Conservation (phyloP, 2,113 vertebrate species). For the Muntiacus muntjak region DNA sequence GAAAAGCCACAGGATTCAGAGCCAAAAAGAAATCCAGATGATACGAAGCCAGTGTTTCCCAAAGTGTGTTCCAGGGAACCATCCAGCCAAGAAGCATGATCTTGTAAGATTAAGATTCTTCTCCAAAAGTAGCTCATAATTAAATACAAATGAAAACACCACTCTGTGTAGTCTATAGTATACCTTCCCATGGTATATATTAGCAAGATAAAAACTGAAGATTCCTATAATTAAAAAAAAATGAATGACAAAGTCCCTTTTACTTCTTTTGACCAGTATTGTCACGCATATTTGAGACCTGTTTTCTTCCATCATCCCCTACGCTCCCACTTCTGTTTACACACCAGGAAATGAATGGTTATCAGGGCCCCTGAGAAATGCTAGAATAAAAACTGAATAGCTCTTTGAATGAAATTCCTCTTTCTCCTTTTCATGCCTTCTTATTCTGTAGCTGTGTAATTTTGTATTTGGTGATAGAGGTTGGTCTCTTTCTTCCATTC, state of each 20-base stretch:
- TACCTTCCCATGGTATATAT: not conserved
- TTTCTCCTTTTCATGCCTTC: not conserved
- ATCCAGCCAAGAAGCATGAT: not conserved
- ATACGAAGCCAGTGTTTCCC: not conserved
- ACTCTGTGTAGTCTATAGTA: not conserved
- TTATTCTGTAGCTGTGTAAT: not conserved
- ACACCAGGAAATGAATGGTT: not conserved
- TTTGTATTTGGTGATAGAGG: not conserved
- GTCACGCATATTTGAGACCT: not conserved
- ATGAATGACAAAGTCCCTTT: not conserved
- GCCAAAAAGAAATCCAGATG: not conserved
- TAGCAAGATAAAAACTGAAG: not conserved
- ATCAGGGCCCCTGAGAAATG: not conserved
- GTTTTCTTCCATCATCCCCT: not conserved
- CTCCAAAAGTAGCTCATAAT: not conserved
- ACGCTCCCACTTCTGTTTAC: not conserved
- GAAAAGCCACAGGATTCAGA: not conserved
- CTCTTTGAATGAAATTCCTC: not conserved
- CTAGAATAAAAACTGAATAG: not conserved
- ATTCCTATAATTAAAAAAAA: not conserved
- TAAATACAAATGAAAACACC: not conserved
- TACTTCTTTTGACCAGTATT: not conserved
- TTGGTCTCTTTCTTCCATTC: not conserved
- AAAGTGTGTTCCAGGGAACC: not conserved
- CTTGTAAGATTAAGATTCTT: not conserved